These are phyloP conservation scores for Neolamprologus multifasciatus DNA, from an alignment of 2,797 vertebrate species.

Conservation along the genomic window DNA sequence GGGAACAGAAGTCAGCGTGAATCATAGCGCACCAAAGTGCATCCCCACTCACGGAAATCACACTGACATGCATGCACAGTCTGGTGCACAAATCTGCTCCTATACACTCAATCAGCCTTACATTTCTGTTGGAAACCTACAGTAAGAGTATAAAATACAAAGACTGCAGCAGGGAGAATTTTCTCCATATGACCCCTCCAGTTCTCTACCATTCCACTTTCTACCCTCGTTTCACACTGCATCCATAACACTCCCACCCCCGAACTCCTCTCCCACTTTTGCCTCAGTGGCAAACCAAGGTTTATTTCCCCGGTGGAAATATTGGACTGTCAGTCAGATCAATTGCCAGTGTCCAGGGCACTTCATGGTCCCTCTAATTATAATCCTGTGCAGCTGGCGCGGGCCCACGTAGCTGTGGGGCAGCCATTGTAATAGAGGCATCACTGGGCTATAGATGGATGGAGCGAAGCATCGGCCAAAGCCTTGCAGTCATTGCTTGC, in stretches of 20 bases:
- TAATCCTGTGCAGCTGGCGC: constrained; percentile 78
- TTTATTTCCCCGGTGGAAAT: constrained; percentile 83
- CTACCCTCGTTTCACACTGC: constrained; percentile 4
- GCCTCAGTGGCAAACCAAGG: constrained; percentile 56
- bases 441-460: constrained; percentile 78
- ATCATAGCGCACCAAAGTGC: constrained; percentile 4
- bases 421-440: constrained; percentile 82
- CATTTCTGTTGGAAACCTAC: constrained; percentile 7
- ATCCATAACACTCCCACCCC: constrained; percentile 26
- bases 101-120: constrained; percentile 5
- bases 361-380: constrained; percentile 82
- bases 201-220: constrained; percentile 14
- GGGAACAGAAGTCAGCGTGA: constrained; percentile 1
- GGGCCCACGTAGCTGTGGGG: constrained; percentile 75
- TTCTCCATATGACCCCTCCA: neutral
- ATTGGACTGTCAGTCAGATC: constrained; percentile 83
- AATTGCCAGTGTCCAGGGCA: constrained; percentile 80
- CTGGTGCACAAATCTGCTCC: neutral
- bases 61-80: neutral
- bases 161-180: constrained; percentile 5
- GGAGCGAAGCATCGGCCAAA: constrained; percentile 68
- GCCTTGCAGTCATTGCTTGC: constrained; percentile 69
- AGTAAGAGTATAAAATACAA: constrained; percentile 21
- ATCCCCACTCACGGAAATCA: neutral
- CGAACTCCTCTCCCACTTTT: constrained; percentile 24